A percentile compares a stretch with the other conserved stretches of the same genome.
Evolutionary conservation across 35 echinoderm and acorn worm species (phyloP).

Genomic region (Heliocidaris erythrogramma): DNA sequence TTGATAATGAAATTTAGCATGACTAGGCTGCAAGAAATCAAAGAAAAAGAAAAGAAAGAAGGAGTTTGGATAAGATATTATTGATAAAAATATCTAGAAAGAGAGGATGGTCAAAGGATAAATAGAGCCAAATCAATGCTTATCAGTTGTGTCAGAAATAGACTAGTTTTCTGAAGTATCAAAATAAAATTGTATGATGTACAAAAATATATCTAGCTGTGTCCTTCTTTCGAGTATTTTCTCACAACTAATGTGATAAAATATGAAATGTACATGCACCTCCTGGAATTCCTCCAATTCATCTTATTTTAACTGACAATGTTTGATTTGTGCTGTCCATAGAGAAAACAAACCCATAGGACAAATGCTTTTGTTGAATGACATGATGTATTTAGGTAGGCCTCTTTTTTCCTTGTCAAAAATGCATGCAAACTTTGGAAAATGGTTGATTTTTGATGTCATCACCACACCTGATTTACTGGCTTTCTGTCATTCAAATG

Average conservation of each 20-base stretch:
- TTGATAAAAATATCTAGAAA: no score
- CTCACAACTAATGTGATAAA: background rate
- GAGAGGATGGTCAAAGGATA: no score
- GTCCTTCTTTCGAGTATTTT: background rate
- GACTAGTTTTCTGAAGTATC: no score
- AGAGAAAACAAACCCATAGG: background rate
- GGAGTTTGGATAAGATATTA: no score
- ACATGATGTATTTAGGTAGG: background rate
- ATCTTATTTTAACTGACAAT: background rate
- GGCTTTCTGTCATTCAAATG: no score
- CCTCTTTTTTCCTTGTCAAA: background rate
- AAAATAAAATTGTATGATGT: no score
- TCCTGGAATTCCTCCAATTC: background rate
- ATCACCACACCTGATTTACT: background rate
- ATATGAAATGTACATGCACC: background rate
- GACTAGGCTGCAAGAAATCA: no score
- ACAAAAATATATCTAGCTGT: no score
- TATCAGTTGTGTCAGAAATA: no score
- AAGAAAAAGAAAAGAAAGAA: no score
- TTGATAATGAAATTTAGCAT: no score
- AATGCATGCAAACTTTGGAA: background rate
- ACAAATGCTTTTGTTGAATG: background rate
- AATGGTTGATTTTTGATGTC: background rate
- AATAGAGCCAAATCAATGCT: no score
- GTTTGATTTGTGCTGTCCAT: background rate